A percentile compares a stretch with the other conserved stretches of the same genome.
Conservation (phyloP, 2,888 invertebrate genomes). For the Tanytarsus gracilentus region DNA sequence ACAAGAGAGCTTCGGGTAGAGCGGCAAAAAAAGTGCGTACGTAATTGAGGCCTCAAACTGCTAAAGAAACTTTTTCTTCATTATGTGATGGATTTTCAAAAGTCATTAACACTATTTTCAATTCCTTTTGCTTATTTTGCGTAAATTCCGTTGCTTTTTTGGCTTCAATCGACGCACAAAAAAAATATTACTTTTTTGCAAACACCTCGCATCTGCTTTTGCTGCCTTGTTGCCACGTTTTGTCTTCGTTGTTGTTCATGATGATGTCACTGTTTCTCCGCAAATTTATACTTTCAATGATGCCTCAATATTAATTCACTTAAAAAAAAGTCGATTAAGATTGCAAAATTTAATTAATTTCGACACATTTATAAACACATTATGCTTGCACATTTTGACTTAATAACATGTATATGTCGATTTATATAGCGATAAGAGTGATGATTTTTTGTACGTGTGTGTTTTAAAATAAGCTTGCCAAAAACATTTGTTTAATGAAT, state of each 20-base stretch:
- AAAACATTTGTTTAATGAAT: no score
- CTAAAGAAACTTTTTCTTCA: not conserved
- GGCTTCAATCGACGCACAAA: not conserved
- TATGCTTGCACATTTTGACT: no score
- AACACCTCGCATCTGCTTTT: not conserved
- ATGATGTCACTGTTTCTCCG: no score
- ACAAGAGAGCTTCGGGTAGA: not conserved
- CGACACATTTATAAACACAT: no score
- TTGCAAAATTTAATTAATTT: no score
- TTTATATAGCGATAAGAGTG: no score
- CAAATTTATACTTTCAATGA: no score
- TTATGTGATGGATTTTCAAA: not conserved
- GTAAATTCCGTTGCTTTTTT: slow-evolving; percentile 13
- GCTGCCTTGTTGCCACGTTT: not conserved
- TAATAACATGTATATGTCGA: no score
- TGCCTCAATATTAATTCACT: no score
- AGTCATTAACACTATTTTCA: slow-evolving; percentile 7
- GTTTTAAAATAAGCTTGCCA: no score
- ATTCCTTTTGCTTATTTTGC: not conserved
- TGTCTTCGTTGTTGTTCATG: not conserved
- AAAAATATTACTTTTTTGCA: not conserved
- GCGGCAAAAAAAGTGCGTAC: not conserved
- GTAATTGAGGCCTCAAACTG: not conserved
- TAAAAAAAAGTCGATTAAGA: no score
- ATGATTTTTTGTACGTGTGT: no score